phyloP scores from a whole-genome alignment of 2,888 invertebrate genomes.

The Cotesia congregata region DNA sequence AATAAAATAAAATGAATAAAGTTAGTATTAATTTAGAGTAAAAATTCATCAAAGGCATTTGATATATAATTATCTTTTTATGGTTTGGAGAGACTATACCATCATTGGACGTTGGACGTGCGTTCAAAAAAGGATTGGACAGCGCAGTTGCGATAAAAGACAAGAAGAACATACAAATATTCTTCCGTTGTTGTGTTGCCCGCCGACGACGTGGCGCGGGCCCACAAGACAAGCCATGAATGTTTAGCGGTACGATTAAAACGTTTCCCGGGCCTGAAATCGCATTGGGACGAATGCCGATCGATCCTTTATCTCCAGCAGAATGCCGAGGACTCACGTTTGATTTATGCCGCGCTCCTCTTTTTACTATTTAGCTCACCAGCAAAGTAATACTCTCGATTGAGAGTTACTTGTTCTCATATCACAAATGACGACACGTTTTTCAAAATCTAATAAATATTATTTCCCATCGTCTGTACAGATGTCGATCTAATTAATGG shows the following conservation, averaged over 20 bases:
- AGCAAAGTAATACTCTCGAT: constrained; percentile 16
- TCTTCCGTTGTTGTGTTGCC: constrained; percentile 23
- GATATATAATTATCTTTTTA: constrained; percentile 26
- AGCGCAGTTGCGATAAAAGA: constrained; percentile 27
- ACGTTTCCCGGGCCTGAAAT: constrained; percentile 56
- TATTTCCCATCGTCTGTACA: too few species aligned
- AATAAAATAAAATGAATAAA: constrained; percentile 20
- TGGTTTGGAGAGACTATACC: not conserved
- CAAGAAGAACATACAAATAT: constrained; percentile 13
- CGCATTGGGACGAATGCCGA: constrained; percentile 61
- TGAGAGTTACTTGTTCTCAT: constrained; percentile 1
- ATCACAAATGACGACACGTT: not conserved
- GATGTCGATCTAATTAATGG: not conserved
- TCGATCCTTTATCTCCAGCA: constrained; percentile 56
- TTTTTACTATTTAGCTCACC: constrained; percentile 35
- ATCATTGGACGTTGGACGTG: constrained; percentile 20
- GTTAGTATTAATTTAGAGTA: constrained; percentile 8
- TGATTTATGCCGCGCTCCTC: constrained; percentile 53
- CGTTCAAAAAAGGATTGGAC: constrained; percentile 23
- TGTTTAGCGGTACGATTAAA: constrained; percentile 60
- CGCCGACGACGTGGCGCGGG: constrained; percentile 29
- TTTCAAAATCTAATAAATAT: not conserved
- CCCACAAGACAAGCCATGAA: constrained; percentile 49
- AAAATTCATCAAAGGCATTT: constrained; percentile 11
- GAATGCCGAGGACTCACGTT: constrained; percentile 57